Conservation (phyloP, 2,113 vertebrate species). For the Casuarius casuarius region DNA sequence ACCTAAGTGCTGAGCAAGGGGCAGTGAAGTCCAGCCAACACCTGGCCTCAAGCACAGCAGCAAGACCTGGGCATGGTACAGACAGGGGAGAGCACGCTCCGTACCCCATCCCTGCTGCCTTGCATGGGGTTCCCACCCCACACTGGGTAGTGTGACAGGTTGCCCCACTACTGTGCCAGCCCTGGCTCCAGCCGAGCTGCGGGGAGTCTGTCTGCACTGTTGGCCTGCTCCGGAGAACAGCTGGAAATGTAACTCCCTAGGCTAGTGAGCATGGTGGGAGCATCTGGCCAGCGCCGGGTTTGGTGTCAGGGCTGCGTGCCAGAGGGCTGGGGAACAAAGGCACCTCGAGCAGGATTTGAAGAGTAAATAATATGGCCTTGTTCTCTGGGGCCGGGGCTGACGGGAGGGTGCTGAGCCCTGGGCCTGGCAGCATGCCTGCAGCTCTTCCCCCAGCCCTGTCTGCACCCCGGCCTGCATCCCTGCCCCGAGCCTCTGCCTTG, state of each 20-base stretch:
- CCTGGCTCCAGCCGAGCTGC: not conserved
- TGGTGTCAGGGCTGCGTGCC: not conserved
- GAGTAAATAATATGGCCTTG: not conserved
- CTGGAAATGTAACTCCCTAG: not conserved
- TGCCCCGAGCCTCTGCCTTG: too few relatives aligned
- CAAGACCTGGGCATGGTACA: too few relatives aligned
- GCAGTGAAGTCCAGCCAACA: not conserved
- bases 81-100: too few relatives aligned
- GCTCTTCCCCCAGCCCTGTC: not conserved
- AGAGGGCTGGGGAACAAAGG: not conserved
- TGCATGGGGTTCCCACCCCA: too few relatives aligned
- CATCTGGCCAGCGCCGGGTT: not conserved
- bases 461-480: too few relatives aligned
- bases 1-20: not conserved
- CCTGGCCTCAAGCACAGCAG: too few relatives aligned
- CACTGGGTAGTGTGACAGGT: too few relatives aligned
- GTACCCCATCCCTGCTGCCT: too few relatives aligned
- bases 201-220: too few relatives aligned
- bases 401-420: not conserved
- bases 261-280: not conserved
- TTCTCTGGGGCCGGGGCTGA: not conserved
- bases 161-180: not conserved
- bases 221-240: not conserved
- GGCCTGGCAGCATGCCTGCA: not conserved
- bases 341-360: not conserved